Evolutionary conservation across 1,140 invertebrate genomes (phyloP), one percentile per base, ranked within the genome.

Genomic region (Homalodisca vitripennis): DNA sequence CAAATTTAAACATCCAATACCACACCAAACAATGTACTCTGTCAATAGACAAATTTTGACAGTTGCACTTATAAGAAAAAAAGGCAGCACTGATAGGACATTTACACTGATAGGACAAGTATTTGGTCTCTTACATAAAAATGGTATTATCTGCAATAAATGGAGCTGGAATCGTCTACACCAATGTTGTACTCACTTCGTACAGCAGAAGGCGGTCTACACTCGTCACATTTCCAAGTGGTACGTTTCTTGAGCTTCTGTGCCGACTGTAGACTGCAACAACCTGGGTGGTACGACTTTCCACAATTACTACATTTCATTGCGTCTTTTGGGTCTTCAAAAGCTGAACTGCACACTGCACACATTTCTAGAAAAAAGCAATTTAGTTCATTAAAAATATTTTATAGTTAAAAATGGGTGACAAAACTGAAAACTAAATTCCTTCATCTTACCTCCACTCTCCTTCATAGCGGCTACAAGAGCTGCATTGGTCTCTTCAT

Each of bases 401-500:
- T 41, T 17, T 10, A 41, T 6, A 41, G 6, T 41, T 10, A 10
- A 41, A 10, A 41, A 41, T 10, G 17, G 34, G 6, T 10, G 17
- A 41, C 6, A 6, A 10, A 41, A 10, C 6, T 41, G 6, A 10
- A 17, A 17, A 10, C 17, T 6, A 17, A 10, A 17, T 41, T 41
- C 6, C 34, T 41, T 10, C 34, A 6, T 20, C 48, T 10, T 51
- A 51, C 48, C n/a, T 20, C 14, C 3, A 3, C 17, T 22, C 17
- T 51, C 48, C 6, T 10, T 17, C 17, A 51, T 22, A 20, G 17
- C 46, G 26, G 34, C 47, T 29, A 62, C 57, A 2, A 14, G 24
- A 26, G 55, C 62, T 1, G 32, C 14, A 10, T 48, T 67, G 24
- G 24, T 69, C 27, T 62, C 65, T 48, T 57, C 66, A 57, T 69